Base-by-base conservation (phyloP, 2,888 invertebrate genomes). In the Danaus chrysippus region DNA sequence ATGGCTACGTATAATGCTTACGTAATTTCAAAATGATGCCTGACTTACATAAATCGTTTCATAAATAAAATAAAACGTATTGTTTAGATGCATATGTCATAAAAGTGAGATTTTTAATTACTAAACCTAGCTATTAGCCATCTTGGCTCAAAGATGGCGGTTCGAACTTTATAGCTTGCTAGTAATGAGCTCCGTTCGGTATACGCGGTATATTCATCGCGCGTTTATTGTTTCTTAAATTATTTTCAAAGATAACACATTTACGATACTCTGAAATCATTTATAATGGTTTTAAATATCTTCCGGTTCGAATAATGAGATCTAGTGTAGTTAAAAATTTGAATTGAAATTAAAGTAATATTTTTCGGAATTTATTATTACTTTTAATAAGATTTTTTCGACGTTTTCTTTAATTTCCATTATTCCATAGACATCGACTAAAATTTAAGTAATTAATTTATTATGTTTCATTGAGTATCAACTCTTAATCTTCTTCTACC, bases 151-250 rank as follows among this genome's bases (percentile, higher is more conserved):
- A 65, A 63, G 65, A 63, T 66, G 63, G 67, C 67, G 62, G 68
- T 61, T 56, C 49, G 62, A 61, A 56, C 65, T 70, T 70, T 70
- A 70, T 70, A 67, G 49, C 65, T 56, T 61, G 59, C 59, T 58
- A 56, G 59, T 68, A 70, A 70, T 68, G 70, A 70, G 67, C 65
- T 70, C 63, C 54, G 55, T 57, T 59, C 17, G 49, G 49, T 13
- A 49, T 10, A 17, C 49, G 13, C 49, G 17, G 17, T 49, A 5
- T 49, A 10, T 13, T 49, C 49, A 15, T 3, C 15, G 6, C 10
- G 10, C 10, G 13, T 49, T 49, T 49, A 49, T 49, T 15, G 15
- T 10, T 17, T 15, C 13, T 3, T 49, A 15, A 49, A 49, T 3
- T 49, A 49, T 49, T 49, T 23, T 23, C 23, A 23, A 23, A 23